Evolutionary conservation across 2,113 vertebrate genomes (phyloP), one percentile per base, ranked within the genome.

Genomic region (Neofelis nebulosa): DNA sequence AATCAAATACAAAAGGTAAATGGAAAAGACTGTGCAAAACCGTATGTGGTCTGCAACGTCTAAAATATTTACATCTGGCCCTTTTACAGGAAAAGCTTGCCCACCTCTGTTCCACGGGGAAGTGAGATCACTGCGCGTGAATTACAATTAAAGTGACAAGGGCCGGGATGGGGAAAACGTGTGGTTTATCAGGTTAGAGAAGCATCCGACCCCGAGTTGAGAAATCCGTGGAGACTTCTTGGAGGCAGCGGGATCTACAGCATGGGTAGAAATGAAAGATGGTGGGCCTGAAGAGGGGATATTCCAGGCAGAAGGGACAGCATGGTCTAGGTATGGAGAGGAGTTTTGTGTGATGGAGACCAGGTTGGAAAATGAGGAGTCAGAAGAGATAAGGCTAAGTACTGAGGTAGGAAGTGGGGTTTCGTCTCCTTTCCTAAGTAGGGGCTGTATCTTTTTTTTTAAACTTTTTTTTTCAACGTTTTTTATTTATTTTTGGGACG

Each of bases 1-100:
- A 86, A 86, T n/a, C 48, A 95, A 74, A 41, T n/a, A 41, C n/a
- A 63, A 80, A 81, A 66, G 11, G 36, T 71, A 29, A 87, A 94
- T 25, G 21, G 63, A 68, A 88, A 65, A 55, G 16, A 71, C 5
- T 14, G 41, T 19, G 1, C 33, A 50, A 89, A 86, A 66, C 8
- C 3, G 6, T 33, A 33, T 45, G 16, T 23, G 69, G 36, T 3
- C n/a, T 19, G 14, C 57, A 38, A 61, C 91, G 5, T 16, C 48
- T 97, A n/a, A 63, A 78, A 33, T 29, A 83, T 73, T 66, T 89
- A 89, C 10, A 16, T 48, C 57, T 71, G 61, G 29, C 5, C 5
- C n/a, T 86, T 92, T 86, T 38, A 36, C 4, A 89, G 55, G 83
- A 91, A 36, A 71, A 27, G 21, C 92, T 74, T 85, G 11, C 45